Evolutionary conservation across 1,140 invertebrate species (phyloP), one percentile per base, ranked within the genome.

Genomic region (Hestina assimilis): DNA sequence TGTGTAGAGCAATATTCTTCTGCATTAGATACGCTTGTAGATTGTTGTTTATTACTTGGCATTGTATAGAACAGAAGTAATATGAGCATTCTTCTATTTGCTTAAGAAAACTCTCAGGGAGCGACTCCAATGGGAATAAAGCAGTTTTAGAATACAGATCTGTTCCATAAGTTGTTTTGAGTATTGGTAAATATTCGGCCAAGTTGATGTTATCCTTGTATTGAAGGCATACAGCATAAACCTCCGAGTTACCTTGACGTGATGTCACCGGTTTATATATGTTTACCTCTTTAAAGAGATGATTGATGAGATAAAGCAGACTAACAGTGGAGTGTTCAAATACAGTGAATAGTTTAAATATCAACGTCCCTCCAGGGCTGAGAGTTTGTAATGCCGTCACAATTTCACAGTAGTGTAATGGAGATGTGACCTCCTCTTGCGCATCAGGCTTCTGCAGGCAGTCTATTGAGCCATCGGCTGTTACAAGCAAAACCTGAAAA

Each of bases 341-440:
- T 38, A 94, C 91, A 1, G 97, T 99, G 72, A 99, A 99, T 64
- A 97, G 92, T 89, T 99, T 99, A n/a, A 98, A 74, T 0, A 99
- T 89, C 53, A 98, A 93, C 61, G 89, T 92, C 1, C 97, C 97
- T 50, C 92, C 93, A 46, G 78, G 48, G n/a, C 89, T 79, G n/a
- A 98, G 83, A 12, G 95, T 83, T 53, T 90, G 89, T 7, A 98
- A 73, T 9, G 94, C 95, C 12, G 93, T 91, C 0, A 96, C 81
- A 1, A 92, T 92, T 90, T 99, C 97, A 79, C 94, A 95, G 72
- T 93, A 94, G 69, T 97, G 93, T 0, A 99, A 87, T 6, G 90
- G 90, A 17, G 93, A 91, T 0, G 98, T 95, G 0, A 92, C 84
- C 23, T 79, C 85, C 75, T 99, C 97, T 89, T 99, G 97, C 69